Conservation (phyloP, 1,140 invertebrate genomes). For the Radopholus similis region DNA sequence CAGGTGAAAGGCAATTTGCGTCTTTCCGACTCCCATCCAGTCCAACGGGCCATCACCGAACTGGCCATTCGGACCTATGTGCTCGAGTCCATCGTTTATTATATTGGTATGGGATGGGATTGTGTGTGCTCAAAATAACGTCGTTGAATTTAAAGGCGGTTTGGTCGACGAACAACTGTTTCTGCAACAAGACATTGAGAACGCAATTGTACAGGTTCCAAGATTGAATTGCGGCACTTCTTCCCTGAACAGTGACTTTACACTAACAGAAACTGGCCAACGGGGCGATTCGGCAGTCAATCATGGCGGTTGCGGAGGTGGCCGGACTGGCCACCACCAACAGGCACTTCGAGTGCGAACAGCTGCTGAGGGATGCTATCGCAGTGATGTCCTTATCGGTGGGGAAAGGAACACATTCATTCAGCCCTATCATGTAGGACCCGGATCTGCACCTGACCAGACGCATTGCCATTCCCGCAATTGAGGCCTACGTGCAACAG, state of each 20-base stretch:
- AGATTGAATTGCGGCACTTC: background rate
- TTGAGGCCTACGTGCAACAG: slow-evolving; percentile 38
- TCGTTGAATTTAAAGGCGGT: slow-evolving; percentile 23
- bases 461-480: slow-evolving; percentile 30
- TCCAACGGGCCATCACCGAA: slow-evolving; percentile 42
- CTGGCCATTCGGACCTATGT: slow-evolving; percentile 47
- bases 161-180: slow-evolving; percentile 49
- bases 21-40: slow-evolving; percentile 38
- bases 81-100: slow-evolving; percentile 52
- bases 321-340: slow-evolving; percentile 28
- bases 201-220: slow-evolving; percentile 49
- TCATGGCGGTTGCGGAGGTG: slow-evolving; percentile 43
- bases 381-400: slow-evolving; percentile 44
- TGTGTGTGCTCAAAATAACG: too few species aligned
- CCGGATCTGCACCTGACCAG: slow-evolving; percentile 37
- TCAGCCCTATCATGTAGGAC: slow-evolving; percentile 19
- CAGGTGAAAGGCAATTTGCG: slow-evolving; percentile 25
- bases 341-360: slow-evolving; percentile 32
- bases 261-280: slow-evolving; percentile 40
- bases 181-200: slow-evolving; percentile 49
- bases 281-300: slow-evolving; percentile 38
- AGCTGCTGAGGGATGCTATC: slow-evolving; percentile 35
- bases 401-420: slow-evolving; percentile 13
- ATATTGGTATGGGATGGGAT: too few species aligned
- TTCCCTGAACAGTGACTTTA: slow-evolving; percentile 6